Evolutionary conservation across 1,140 invertebrate species (phyloP).

Genomic region (Eupristina koningsbergeri): DNA sequence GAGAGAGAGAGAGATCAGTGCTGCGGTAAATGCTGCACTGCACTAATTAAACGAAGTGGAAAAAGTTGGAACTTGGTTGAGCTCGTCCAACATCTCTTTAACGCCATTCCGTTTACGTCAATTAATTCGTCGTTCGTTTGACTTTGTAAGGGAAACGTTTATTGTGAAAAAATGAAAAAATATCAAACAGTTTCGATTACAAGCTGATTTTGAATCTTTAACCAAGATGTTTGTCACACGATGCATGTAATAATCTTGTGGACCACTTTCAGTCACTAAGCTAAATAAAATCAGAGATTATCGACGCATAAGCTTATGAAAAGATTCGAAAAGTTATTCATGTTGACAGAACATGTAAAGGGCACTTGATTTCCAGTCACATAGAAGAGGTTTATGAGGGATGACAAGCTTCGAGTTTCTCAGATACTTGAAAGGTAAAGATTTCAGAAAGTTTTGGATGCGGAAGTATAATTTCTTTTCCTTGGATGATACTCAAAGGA

Average conservation of each 20-base stretch:
- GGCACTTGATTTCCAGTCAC: not conserved
- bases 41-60: constrained; percentile 37
- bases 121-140: not conserved
- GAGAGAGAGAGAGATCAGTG: not conserved
- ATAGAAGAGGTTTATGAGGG: not conserved
- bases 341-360: not conserved
- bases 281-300: not conserved
- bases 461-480: constrained; percentile 4
- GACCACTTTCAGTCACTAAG: not conserved
- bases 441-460: not conserved
- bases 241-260: not conserved
- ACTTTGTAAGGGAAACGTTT: not conserved
- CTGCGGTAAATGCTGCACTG: not conserved
- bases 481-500: not conserved
- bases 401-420: not conserved
- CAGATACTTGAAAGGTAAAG: not conserved
- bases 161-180: not conserved
- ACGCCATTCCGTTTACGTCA: not conserved
- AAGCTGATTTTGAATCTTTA: not conserved
- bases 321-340: not conserved
- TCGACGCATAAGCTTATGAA: not conserved
- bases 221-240: not conserved
- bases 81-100: not conserved
- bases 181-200: not conserved
- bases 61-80: constrained; percentile 6